Evolutionary conservation across 2,113 vertebrate genomes (phyloP).

Genomic region (Oryzias curvinotus): DNA sequence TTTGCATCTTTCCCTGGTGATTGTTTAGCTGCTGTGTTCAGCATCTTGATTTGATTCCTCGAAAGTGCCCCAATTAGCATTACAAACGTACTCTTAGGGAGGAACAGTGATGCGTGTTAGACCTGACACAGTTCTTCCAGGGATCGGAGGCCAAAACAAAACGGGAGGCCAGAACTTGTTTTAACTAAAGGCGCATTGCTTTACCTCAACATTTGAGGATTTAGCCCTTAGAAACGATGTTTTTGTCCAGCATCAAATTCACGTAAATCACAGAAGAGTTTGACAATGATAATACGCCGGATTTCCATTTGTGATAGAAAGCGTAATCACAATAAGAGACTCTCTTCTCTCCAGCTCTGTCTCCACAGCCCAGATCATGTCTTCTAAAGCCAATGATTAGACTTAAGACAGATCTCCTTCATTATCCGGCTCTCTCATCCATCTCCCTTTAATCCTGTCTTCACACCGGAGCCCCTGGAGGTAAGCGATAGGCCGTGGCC

Average conservation of each 20-base stretch:
- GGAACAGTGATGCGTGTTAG: slow-evolving; percentile 51
- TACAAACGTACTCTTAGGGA: slow-evolving; percentile 63
- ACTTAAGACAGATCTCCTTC: slow-evolving; percentile 66
- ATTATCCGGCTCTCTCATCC: slow-evolving; percentile 66
- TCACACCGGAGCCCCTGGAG: slow-evolving; percentile 33
- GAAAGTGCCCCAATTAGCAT: slow-evolving; percentile 71
- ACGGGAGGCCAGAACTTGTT: background rate
- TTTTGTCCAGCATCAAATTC: slow-evolving; percentile 12
- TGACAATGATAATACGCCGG: slow-evolving; percentile 9
- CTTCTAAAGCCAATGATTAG: slow-evolving; percentile 67
- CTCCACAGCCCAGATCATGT: slow-evolving; percentile 49
- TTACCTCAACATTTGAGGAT: slow-evolving; percentile 27
- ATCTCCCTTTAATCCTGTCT: slow-evolving; percentile 67
- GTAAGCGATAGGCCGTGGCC: slow-evolving; percentile 47
- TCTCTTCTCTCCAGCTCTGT: slow-evolving; percentile 34
- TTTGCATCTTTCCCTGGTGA: slow-evolving; percentile 61
- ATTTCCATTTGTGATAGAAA: slow-evolving; percentile 32
- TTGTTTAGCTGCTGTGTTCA: slow-evolving; percentile 68
- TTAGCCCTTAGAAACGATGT: background rate
- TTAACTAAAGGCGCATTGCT: slow-evolving; percentile 27
- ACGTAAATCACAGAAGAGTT: slow-evolving; percentile 24
- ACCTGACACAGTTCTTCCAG: slow-evolving; percentile 56
- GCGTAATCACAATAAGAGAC: slow-evolving; percentile 45
- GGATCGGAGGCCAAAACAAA: slow-evolving; percentile 19
- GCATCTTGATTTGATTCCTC: slow-evolving; percentile 67